phyloP scores from a whole-genome alignment of 2,888 invertebrate species.

The Eilema caniola region DNA sequence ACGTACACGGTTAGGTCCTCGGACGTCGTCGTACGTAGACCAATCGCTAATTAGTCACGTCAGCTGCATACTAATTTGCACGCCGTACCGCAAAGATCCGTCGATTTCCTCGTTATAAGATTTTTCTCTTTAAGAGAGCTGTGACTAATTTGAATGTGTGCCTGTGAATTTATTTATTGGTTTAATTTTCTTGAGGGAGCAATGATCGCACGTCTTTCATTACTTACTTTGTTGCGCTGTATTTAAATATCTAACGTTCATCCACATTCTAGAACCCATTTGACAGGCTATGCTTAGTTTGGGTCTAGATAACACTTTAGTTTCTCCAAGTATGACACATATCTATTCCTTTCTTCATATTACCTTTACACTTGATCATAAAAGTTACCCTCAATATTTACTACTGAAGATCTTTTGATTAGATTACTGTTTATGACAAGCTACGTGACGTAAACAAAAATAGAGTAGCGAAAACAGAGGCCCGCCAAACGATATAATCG shows the following conservation, averaged over 20 bases:
- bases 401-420: slow-evolving; percentile 42
- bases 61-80: slow-evolving; percentile 23
- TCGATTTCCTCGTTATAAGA: neutral
- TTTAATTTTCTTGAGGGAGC: too few relatives aligned
- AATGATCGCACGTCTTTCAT: too few relatives aligned
- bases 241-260: neutral
- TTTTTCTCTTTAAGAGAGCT: neutral
- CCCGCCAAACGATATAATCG: slow-evolving; percentile 44
- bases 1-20: neutral
- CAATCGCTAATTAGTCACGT: slow-evolving; percentile 29
- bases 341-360: slow-evolving; percentile 20
- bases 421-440: slow-evolving; percentile 48
- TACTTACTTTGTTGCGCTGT: neutral
- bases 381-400: slow-evolving; percentile 33
- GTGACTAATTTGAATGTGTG: neutral
- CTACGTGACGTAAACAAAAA: slow-evolving; percentile 48
- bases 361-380: slow-evolving; percentile 32
- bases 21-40: slow-evolving; percentile 17
- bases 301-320: too few relatives aligned
- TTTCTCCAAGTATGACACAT: slow-evolving; percentile 4
- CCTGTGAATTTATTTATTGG: neutral
- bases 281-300: too few relatives aligned
- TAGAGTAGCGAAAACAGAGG: slow-evolving; percentile 20
- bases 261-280: neutral
- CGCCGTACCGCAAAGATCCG: neutral